Evolutionary conservation across 2,888 invertebrate genomes (phyloP).

Genomic region (Adelognathus sp.): DNA sequence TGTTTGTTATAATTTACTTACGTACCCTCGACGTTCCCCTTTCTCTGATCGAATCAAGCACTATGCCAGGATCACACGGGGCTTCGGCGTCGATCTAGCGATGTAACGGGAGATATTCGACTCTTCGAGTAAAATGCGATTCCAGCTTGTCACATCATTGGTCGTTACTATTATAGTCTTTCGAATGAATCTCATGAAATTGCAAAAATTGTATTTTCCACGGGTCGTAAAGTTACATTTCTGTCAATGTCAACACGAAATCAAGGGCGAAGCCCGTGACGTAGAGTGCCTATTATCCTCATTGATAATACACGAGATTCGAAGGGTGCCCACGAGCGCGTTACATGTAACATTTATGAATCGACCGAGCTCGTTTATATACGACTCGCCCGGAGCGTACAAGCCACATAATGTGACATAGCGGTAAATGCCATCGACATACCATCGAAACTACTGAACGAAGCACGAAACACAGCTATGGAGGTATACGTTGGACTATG

Average conservation of each 20-base stretch:
- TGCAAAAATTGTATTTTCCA: too few relatives aligned
- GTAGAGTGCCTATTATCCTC: neutral
- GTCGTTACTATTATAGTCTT: neutral
- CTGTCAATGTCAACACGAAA: too few relatives aligned
- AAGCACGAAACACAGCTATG: slow-evolving; percentile 11
- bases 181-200: too few relatives aligned
- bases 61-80: neutral
- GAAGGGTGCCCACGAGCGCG: neutral
- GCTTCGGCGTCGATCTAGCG: neutral
- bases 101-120: neutral
- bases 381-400: neutral
- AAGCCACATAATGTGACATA: slow-evolving; percentile 21
- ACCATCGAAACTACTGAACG: slow-evolving; percentile 13
- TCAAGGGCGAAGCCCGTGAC: too few relatives aligned
- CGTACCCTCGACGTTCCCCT: neutral
- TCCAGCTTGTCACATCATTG: too few relatives aligned
- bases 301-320: neutral
- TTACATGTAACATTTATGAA: slow-evolving; percentile 17
- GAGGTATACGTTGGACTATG: slow-evolving; percentile 5
- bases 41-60: neutral
- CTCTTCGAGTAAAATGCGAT: too few relatives aligned
- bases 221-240: too few relatives aligned
- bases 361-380: neutral
- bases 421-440: slow-evolving; percentile 17
- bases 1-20: slow-evolving; percentile 8